Percentiles rank a stretch among this genome's conserved stretches.
Conservation (phyloP, 2,888 invertebrate species). For the Drosophila rellima region DNA sequence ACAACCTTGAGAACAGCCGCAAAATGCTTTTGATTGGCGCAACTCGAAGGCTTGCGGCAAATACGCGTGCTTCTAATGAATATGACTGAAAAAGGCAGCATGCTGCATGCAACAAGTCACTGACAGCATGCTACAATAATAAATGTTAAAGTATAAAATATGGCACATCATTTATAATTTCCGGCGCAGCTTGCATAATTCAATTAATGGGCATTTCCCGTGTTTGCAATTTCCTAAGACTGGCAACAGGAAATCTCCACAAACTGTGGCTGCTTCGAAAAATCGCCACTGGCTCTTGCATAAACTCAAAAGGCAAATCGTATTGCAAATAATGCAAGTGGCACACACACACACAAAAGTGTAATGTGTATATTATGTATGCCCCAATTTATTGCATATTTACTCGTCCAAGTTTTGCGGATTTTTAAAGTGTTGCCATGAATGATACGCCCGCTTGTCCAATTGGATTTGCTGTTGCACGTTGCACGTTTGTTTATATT, state of each 20-base stretch:
- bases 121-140: slow-evolving; percentile 11
- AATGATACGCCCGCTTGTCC: slow-evolving; percentile 41
- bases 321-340: slow-evolving; percentile 23
- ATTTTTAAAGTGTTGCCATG: slow-evolving; percentile 44
- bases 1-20: slow-evolving; percentile 63
- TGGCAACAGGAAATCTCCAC: slow-evolving; percentile 58
- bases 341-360: slow-evolving; percentile 7
- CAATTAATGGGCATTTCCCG: slow-evolving; percentile 76
- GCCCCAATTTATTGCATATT: slow-evolving; percentile 40
- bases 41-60: slow-evolving; percentile 35
- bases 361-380: slow-evolving; percentile 21
- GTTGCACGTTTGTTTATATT: slow-evolving; percentile 27
- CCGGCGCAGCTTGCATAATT: slow-evolving; percentile 72
- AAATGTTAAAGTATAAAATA: slow-evolving; percentile 58
- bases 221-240: slow-evolving; percentile 56
- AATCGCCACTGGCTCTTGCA: slow-evolving; percentile 52
- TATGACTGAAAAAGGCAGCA: slow-evolving; percentile 16
- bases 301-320: slow-evolving; percentile 29
- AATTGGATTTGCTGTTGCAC: slow-evolving; percentile 21
- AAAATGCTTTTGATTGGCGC: slow-evolving; percentile 65
- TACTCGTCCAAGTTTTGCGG: slow-evolving; percentile 17
- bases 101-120: slow-evolving; percentile 15
- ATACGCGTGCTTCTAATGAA: slow-evolving; percentile 33
- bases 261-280: slow-evolving; percentile 24
- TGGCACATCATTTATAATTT: slow-evolving; percentile 79